These are phyloP conservation scores for Camponotus vicinus DNA, from an alignment of 1,140 invertebrate genomes.

Conservation along the genomic window DNA sequence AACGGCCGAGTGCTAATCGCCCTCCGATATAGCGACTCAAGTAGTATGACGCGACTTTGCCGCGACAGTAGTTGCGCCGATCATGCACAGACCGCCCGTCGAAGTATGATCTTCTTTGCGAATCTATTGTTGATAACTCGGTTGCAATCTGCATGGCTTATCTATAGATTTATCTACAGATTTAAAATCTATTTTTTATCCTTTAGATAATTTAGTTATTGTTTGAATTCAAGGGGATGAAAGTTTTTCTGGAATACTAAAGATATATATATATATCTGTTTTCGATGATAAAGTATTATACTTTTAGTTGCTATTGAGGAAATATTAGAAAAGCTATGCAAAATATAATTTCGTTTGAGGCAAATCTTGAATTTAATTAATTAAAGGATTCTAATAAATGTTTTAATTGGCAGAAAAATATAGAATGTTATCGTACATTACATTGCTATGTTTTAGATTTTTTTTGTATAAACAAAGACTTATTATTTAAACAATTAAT, in stretches of 20 bases:
- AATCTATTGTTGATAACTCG: slow-evolving; percentile 35
- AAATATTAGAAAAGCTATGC: neutral
- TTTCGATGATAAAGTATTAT: neutral
- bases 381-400: no score
- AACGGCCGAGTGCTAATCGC: no score
- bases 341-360: neutral
- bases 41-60: neutral
- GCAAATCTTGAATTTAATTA: neutral
- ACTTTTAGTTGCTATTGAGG: neutral
- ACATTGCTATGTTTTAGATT: neutral
- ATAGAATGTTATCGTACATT: no score
- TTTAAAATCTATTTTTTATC: neutral
- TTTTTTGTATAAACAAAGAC: neutral
- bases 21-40: neutral
- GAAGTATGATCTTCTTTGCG: neutral
- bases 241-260: neutral
- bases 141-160: neutral
- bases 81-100: neutral
- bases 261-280: neutral
- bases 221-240: neutral
- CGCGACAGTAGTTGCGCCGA: neutral
- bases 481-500: neutral
- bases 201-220: neutral
- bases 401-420: no score
- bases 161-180: neutral